These are phyloP conservation scores for Timandra comae DNA, from an alignment of 2,888 invertebrate species.

Conservation along the genomic window DNA sequence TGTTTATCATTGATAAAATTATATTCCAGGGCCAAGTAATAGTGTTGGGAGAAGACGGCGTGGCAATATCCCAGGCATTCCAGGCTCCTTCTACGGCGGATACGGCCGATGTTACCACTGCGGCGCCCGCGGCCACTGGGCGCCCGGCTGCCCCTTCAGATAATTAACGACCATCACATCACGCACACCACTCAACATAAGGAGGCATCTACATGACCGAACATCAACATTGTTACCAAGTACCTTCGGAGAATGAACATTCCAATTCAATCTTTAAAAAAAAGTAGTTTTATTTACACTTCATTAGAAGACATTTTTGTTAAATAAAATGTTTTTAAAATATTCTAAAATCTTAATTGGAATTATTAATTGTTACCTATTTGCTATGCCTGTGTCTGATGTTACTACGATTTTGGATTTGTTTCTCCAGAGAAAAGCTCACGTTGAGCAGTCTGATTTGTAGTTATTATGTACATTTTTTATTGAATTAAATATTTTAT, in stretches of 20 bases:
- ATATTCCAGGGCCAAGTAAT: constrained; percentile 4
- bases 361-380: no score
- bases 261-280: no score
- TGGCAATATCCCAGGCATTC: constrained; percentile 38
- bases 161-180: constrained; percentile 16
- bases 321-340: no score
- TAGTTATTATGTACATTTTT: constrained; percentile 3
- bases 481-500: no score
- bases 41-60: constrained; percentile 15
- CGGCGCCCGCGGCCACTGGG: constrained; percentile 72
- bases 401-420: no score
- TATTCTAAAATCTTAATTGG: no score
- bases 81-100: constrained; percentile 74
- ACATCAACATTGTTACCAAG: no score
- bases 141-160: constrained; percentile 55
- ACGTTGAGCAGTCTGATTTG: constrained; percentile 21
- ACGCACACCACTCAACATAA: no score
- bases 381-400: no score
- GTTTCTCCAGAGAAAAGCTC: constrained; percentile 7
- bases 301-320: no score
- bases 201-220: constrained; percentile 18
- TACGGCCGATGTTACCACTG: constrained; percentile 78
- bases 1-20: background rate
- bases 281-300: no score
- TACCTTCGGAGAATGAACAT: no score